Evolutionary conservation across 2,888 invertebrate species (phyloP).

Genomic region (Eristalinus sepulchralis): DNA sequence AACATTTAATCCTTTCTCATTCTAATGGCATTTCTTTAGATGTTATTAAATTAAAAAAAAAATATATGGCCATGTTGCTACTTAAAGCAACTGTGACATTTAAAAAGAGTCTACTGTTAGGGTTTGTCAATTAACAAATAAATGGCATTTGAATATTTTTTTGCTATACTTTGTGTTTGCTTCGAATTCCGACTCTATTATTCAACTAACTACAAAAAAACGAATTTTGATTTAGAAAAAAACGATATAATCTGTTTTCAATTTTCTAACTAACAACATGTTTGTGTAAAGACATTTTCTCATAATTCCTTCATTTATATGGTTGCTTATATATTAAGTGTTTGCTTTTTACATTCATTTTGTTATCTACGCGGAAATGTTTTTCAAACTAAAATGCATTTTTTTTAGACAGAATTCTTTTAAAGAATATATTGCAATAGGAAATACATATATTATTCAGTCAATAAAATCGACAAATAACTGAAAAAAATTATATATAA

Average conservation of each 20-base stretch:
- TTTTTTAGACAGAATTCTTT: constrained; percentile 41
- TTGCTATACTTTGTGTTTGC: background rate
- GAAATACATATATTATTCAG: background rate
- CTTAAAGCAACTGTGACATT: too few relatives aligned
- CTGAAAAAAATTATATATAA: background rate
- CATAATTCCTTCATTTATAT: background rate
- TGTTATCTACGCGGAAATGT: constrained; percentile 14
- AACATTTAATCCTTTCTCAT: too few relatives aligned
- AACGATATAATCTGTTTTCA: constrained; percentile 6
- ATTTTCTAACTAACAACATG: constrained; percentile 54
- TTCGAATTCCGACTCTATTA: background rate
- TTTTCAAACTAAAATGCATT: constrained; percentile 36
- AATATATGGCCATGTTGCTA: too few relatives aligned
- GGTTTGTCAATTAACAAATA: background rate
- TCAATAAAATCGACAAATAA: background rate
- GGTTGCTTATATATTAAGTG: constrained; percentile 18
- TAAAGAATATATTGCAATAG: constrained; percentile 65
- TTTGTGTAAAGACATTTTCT: background rate
- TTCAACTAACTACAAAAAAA: constrained; percentile 61
- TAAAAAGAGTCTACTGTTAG: constrained; percentile 41
- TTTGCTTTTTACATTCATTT: constrained; percentile 5
- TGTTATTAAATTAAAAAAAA: too few relatives aligned
- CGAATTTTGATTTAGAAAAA: constrained; percentile 6
- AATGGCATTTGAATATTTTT: constrained; percentile 51
- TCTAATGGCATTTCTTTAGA: too few relatives aligned